Evolutionary conservation across 2,888 invertebrate species (phyloP), one percentile per base, ranked within the genome.

Genomic region (Cryptosula pallasiana): DNA sequence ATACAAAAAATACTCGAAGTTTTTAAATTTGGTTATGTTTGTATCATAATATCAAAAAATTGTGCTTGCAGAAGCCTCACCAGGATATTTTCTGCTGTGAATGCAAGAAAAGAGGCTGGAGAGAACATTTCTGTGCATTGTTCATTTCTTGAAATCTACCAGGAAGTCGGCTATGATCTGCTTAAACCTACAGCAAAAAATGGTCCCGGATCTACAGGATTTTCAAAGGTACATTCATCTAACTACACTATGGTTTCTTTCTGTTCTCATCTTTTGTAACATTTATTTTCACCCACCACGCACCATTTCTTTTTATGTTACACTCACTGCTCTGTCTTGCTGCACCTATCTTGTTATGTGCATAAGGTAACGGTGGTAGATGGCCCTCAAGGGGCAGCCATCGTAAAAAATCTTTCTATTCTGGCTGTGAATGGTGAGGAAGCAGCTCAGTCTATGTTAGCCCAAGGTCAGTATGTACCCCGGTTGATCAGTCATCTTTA

Each of bases 211-310:
- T 79, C 81, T 25, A 78, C 80, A 35, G 79, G 80, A 35, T 81
- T 82, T 72, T 80, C 82, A n/a, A 81, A 78, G 79, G 82, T 81
- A 76, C 2, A n/a, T n/a, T n/a, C n/a, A n/a, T n/a, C n/a, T n/a
- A n/a, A n/a, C n/a, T n/a, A n/a, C n/a, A n/a, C n/a, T n/a, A n/a
- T n/a, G n/a, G n/a, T n/a, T n/a, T n/a, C n/a, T n/a, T n/a, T n/a
- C n/a, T n/a, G n/a, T n/a, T n/a, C n/a, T n/a, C n/a, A n/a, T n/a
- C n/a, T n/a, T n/a, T n/a, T n/a, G n/a, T n/a, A n/a, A n/a, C n/a
- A n/a, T n/a, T n/a, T n/a, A n/a, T n/a, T n/a, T n/a, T n/a, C n/a
- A n/a, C n/a, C n/a, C n/a, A n/a, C n/a, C n/a, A n/a, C n/a, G n/a
- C n/a, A n/a, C n/a, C n/a, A n/a, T n/a, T n/a, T n/a, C n/a, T n/a